Evolutionary conservation across 1,140 invertebrate species (phyloP).

Genomic region (Propsilocerus akamusi): DNA sequence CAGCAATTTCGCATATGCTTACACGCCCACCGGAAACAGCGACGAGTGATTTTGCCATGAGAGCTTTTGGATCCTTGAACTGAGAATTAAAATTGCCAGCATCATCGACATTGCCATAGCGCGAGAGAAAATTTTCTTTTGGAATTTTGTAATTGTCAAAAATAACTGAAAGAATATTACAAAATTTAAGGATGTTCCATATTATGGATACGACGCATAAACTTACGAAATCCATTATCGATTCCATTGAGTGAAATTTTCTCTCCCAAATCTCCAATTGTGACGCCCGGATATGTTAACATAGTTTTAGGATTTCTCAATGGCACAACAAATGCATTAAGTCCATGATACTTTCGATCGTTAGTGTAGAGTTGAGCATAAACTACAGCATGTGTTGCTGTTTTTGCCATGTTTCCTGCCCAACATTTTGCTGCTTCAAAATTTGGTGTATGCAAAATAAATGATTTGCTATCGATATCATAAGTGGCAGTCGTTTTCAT

Average conservation of each 20-base stretch:
- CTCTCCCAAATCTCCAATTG: slow-evolving; percentile 63
- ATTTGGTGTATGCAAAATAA: slow-evolving; percentile 63
- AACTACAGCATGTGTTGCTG: slow-evolving; percentile 65
- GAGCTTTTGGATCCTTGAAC: slow-evolving; percentile 55
- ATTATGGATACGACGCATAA: too few relatives aligned
- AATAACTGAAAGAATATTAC: slow-evolving; percentile 30
- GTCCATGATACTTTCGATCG: slow-evolving; percentile 52
- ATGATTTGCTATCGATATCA: slow-evolving; percentile 49
- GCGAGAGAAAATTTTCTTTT: slow-evolving; percentile 60
- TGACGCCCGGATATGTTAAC: slow-evolving; percentile 49
- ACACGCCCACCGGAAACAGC: slow-evolving; percentile 66
- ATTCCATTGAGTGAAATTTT: slow-evolving; percentile 68
- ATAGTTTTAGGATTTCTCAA: slow-evolving; percentile 54
- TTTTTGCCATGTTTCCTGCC: slow-evolving; percentile 50
- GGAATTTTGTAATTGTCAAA: slow-evolving; percentile 73
- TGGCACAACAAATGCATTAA: slow-evolving; percentile 66
- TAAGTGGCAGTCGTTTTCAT: slow-evolving; percentile 71
- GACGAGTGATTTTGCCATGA: slow-evolving; percentile 66
- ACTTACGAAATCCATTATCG: slow-evolving; percentile 48
- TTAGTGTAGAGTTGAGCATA: slow-evolving; percentile 71
- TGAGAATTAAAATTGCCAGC: slow-evolving; percentile 61
- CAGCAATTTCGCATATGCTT: slow-evolving; percentile 37
- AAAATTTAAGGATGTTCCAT: not conserved
- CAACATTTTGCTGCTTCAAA: slow-evolving; percentile 78
- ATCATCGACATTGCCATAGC: slow-evolving; percentile 64